Conservation (phyloP, 1,140 invertebrate genomes). For the Calliopsis andreniformis region DNA sequence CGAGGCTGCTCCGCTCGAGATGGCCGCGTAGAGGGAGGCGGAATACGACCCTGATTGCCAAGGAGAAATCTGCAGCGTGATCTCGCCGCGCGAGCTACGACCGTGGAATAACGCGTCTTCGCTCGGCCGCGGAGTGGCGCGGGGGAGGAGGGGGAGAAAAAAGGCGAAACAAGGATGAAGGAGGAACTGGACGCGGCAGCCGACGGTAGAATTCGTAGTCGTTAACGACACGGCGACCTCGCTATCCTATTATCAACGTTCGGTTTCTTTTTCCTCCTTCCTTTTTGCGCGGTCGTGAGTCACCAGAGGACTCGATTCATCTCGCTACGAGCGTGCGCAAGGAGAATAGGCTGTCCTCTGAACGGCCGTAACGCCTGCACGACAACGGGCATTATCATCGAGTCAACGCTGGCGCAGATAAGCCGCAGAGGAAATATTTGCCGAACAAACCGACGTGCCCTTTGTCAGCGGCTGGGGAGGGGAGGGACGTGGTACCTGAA, state of each 20-base stretch:
- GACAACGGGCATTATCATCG: slow-evolving; percentile 14
- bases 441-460: slow-evolving; percentile 19
- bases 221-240: not conserved
- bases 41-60: slow-evolving; percentile 68
- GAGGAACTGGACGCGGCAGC: not conserved
- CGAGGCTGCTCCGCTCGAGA: slow-evolving; percentile 59
- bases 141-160: not conserved
- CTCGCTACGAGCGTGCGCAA: not conserved
- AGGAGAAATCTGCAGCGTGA: slow-evolving; percentile 66
- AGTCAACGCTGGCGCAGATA: slow-evolving; percentile 16
- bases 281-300: not conserved
- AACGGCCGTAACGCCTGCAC: not conserved
- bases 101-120: slow-evolving; percentile 54
- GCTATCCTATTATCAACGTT: not conserved
- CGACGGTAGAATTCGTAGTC: not conserved
- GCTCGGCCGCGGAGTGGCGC: not conserved
- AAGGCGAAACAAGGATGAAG: not conserved
- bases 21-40: slow-evolving; percentile 58
- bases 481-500: too few relatives aligned
- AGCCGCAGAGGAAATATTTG: slow-evolving; percentile 33
- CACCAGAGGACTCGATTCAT: not conserved
- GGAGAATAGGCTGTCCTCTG: not conserved
- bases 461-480: slow-evolving; percentile 15
- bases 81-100: slow-evolving; percentile 53
- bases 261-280: not conserved